phyloP scores from a whole-genome alignment of 2,113 vertebrate species.

The Patagioenas fasciata region DNA sequence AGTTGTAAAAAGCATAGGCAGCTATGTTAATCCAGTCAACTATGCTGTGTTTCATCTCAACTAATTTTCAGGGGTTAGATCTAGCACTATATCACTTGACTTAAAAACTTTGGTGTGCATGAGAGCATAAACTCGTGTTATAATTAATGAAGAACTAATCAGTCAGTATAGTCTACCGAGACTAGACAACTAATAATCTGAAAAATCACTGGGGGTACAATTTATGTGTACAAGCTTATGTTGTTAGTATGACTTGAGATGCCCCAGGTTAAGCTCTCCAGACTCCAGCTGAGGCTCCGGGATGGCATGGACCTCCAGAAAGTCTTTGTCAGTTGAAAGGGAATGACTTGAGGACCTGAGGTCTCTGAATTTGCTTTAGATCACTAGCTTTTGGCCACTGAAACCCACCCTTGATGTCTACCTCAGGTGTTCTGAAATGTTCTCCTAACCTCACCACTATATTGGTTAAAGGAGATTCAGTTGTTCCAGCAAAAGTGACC shows the following conservation, averaged over 20 bases:
- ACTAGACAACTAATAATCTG: neutral
- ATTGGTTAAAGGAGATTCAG: neutral
- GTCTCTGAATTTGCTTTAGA: neutral
- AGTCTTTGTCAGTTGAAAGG: neutral
- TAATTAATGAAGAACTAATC: neutral
- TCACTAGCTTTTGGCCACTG: neutral
- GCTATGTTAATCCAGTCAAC: neutral
- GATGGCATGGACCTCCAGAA: neutral
- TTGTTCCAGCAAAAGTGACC: neutral
- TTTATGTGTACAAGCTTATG: neutral
- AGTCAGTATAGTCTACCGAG: neutral
- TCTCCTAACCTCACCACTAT: neutral
- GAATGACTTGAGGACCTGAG: neutral
- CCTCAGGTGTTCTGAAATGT: neutral
- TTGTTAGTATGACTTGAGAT: neutral
- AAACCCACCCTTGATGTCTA: neutral
- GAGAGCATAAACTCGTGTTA: neutral
- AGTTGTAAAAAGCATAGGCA: neutral
- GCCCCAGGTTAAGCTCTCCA: neutral
- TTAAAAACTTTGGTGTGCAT: neutral
- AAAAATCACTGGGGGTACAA: neutral
- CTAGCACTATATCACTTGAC: neutral
- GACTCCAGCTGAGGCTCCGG: neutral
- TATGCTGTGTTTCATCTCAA: neutral
- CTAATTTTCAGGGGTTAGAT: neutral